A percentile compares a stretch with the other conserved stretches of the same genome.
phyloP scores from a whole-genome alignment of 2,888 invertebrate genomes.

The Protophormia terraenovae region DNA sequence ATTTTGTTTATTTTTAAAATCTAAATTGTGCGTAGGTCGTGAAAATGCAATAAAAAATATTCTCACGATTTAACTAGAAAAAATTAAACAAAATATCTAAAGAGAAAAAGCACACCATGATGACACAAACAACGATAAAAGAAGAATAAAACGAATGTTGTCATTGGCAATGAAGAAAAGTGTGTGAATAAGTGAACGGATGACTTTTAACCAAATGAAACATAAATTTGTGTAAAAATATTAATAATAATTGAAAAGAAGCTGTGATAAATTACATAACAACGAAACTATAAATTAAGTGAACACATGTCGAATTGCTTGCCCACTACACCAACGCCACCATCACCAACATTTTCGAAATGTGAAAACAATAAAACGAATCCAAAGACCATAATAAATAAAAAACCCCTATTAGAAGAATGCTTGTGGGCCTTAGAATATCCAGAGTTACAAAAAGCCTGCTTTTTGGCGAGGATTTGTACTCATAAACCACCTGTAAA shows the following conservation, averaged over 20 bases:
- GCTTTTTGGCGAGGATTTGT: slow-evolving; percentile 83
- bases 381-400: background rate
- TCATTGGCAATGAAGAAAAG: slow-evolving; percentile 52
- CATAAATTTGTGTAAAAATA: background rate
- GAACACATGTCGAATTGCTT: slow-evolving; percentile 66
- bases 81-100: slow-evolving; percentile 22
- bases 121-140: slow-evolving; percentile 6
- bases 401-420: slow-evolving; percentile 72
- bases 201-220: slow-evolving; percentile 29
- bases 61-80: background rate
- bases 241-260: slow-evolving; percentile 13
- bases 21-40: slow-evolving; percentile 16
- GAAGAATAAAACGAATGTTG: slow-evolving; percentile 50
- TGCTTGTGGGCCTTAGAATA: slow-evolving; percentile 84
- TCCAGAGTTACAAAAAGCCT: slow-evolving; percentile 84
- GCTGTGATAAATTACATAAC: slow-evolving; percentile 68
- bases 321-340: slow-evolving; percentile 36
- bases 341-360: background rate
- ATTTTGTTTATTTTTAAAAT: slow-evolving; percentile 59
- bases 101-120: background rate
- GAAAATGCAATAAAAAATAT: slow-evolving; percentile 12
- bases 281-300: background rate
- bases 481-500: slow-evolving; percentile 82
- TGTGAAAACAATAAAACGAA: background rate
- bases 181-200: slow-evolving; percentile 12